These are phyloP conservation scores for Lathamus discolor DNA, from an alignment of 2,113 vertebrate species.

Conservation along the genomic window DNA sequence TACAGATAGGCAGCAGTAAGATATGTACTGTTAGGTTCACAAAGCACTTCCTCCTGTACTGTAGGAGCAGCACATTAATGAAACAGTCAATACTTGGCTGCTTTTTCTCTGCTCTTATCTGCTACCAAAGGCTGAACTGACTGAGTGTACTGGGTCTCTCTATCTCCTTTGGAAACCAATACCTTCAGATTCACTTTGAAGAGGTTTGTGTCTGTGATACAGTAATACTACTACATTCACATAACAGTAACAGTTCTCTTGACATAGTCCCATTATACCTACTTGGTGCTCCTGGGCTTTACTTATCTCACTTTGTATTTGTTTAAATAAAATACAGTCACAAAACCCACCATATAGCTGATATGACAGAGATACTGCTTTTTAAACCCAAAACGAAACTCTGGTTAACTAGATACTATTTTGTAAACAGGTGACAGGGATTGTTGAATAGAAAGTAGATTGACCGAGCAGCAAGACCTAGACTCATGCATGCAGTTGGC, in stretches of 20 bases:
- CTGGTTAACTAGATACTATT: not conserved
- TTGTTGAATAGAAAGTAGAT: not conserved
- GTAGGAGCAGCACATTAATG: constrained; percentile 59
- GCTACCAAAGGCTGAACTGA: constrained; percentile 75
- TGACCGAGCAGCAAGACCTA: not conserved
- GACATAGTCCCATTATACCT: not conserved
- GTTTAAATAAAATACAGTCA: not conserved
- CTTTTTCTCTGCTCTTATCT: constrained; percentile 67
- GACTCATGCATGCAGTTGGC: not conserved
- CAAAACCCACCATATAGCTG: not conserved
- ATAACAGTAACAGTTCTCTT: not conserved
- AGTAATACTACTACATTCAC: constrained; percentile 7
- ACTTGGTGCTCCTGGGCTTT: not conserved
- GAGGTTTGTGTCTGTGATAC: constrained; percentile 71
- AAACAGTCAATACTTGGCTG: constrained; percentile 39
- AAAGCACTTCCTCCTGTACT: not conserved
- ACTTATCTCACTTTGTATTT: not conserved
- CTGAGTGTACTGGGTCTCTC: constrained; percentile 69
- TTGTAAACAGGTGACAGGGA: not conserved
- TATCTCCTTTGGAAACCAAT: constrained; percentile 70
- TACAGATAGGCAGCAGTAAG: not conserved
- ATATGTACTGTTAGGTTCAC: not conserved
- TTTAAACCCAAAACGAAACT: not conserved
- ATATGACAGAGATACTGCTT: not conserved
- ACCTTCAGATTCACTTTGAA: constrained; percentile 52